These are phyloP conservation scores for Apodemus sylvaticus DNA, from an alignment of 2,113 vertebrate genomes.

Conservation along the genomic window DNA sequence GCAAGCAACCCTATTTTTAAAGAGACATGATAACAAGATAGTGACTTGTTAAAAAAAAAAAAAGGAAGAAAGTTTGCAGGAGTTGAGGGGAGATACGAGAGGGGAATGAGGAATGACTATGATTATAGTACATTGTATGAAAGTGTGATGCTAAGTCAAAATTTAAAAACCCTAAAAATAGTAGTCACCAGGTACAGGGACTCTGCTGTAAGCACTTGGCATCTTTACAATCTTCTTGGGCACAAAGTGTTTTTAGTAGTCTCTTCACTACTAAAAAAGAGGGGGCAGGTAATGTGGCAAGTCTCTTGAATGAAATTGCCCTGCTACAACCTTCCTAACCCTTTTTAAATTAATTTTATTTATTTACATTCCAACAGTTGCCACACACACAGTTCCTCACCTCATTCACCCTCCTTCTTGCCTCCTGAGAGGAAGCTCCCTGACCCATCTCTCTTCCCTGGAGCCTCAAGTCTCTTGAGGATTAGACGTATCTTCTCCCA, in stretches of 20 bases:
- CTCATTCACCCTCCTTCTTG: no score
- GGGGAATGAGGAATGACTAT: background rate
- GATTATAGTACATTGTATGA: background rate
- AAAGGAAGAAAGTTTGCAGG: background rate
- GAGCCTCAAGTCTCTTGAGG: no score
- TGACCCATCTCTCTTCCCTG: no score
- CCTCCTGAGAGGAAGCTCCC: no score
- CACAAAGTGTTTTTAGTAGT: background rate
- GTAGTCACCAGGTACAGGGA: background rate
- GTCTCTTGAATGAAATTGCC: conserved; percentile 38
- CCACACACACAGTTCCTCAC: no score
- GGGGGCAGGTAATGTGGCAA: background rate
- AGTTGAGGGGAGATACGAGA: background rate
- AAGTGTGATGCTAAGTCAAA: background rate
- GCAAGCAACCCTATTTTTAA: background rate
- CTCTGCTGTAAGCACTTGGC: background rate
- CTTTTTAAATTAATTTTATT: no score
- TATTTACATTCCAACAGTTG: no score
- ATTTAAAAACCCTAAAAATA: background rate
- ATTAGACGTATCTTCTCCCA: no score
- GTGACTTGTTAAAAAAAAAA: background rate
- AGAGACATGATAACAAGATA: background rate
- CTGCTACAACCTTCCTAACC: conserved; percentile 24
- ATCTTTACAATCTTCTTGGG: background rate
- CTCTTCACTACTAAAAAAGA: background rate